Conservation (phyloP, 2,113 vertebrate species). For the Labeo rohita region DNA sequence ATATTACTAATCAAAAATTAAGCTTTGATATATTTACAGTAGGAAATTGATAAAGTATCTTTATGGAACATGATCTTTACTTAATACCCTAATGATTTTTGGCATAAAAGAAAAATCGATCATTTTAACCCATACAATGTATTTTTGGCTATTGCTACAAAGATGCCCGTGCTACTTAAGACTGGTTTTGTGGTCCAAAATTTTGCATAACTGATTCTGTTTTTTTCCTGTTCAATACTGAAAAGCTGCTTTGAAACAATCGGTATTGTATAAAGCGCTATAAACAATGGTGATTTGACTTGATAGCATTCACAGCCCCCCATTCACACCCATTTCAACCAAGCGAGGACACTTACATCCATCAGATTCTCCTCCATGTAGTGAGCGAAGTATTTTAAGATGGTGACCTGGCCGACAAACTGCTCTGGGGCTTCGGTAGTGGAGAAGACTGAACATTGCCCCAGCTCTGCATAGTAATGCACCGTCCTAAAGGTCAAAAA, state of each 20-base stretch:
- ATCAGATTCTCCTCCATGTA: conserved; percentile 92
- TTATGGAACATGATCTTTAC: no score
- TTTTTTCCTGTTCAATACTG: neutral
- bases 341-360: conserved; percentile 80
- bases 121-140: no score
- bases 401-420: conserved; percentile 84
- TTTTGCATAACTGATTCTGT: neutral
- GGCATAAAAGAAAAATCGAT: no score
- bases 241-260: neutral
- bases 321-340: neutral
- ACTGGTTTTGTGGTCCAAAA: no score
- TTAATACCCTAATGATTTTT: no score
- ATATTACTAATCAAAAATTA: no score
- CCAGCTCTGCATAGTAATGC: conserved; percentile 86
- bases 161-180: no score
- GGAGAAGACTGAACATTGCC: conserved; percentile 82
- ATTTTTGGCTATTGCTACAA: no score
- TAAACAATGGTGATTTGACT: neutral
- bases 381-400: conserved; percentile 87
- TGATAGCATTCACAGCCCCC: neutral
- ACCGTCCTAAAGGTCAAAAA: conserved; percentile 75
- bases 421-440: conserved; percentile 81
- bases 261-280: neutral
- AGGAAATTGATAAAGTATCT: no score
- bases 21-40: no score